phyloP scores from a whole-genome alignment of 1,140 invertebrate species.

The Aphaenogaster rudis region DNA sequence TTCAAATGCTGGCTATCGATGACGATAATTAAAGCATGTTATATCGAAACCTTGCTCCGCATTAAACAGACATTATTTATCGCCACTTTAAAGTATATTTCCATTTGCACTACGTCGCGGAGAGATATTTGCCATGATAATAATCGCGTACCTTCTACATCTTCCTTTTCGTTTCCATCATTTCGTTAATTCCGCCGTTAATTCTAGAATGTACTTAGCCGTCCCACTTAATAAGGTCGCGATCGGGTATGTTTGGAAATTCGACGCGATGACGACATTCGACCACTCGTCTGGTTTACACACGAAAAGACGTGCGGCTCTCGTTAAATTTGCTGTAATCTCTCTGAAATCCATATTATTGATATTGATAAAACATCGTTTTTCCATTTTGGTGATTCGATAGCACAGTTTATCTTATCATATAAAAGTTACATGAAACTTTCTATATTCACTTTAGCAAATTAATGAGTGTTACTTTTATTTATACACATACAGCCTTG shows the following conservation, averaged over 20 bases:
- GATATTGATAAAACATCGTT: not conserved
- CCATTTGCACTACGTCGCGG: not conserved
- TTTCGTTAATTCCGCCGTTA: not conserved
- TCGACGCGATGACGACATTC: not conserved
- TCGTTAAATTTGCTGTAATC: not conserved
- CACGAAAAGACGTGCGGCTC: not conserved
- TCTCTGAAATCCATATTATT: not conserved
- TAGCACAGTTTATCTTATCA: slow-evolving; percentile 29
- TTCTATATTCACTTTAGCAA: not conserved
- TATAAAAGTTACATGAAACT: not conserved
- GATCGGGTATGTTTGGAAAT: not conserved
- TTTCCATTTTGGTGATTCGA: slow-evolving; percentile 8
- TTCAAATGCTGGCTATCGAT: not conserved
- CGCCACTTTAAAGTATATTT: slow-evolving; percentile 27
- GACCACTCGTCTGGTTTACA: not conserved
- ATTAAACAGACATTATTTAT: slow-evolving; percentile 35
- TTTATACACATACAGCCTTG: not conserved
- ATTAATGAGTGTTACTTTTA: not conserved
- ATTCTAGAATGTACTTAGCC: not conserved
- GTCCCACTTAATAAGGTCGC: not conserved
- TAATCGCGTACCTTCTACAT: not conserved
- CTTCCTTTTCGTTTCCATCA: not conserved
- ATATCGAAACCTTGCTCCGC: slow-evolving; percentile 1
- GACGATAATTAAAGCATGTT: slow-evolving; percentile 4
- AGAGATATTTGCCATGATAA: not conserved